Conservation (phyloP, 2,113 vertebrate species). For the Uria lomvia region DNA sequence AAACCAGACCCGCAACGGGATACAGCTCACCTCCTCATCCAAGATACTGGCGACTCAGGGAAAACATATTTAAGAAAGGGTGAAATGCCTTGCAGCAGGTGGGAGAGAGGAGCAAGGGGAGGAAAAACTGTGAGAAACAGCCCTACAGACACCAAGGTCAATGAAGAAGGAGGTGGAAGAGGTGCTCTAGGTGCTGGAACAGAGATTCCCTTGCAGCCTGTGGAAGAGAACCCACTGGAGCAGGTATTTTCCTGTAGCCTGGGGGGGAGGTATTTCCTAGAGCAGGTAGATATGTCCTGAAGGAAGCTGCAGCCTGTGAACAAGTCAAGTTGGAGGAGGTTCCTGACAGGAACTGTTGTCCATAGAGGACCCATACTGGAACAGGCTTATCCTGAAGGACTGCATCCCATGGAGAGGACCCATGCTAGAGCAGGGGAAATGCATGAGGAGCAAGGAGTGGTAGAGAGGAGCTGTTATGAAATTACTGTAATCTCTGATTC, state of each 20-base stretch:
- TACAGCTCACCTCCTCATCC: neutral
- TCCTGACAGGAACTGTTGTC: neutral
- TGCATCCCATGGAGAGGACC: neutral
- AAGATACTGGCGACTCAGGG: neutral
- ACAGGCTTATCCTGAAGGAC: neutral
- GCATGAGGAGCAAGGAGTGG: neutral
- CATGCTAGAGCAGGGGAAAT: neutral
- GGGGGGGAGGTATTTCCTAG: neutral
- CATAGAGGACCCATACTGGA: neutral
- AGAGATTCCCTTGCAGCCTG: neutral
- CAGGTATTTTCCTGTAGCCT: neutral
- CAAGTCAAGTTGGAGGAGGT: neutral
- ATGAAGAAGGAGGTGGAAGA: neutral
- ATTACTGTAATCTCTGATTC: fast-evolving
- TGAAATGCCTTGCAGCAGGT: neutral
- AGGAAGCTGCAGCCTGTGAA: neutral
- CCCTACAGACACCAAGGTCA: neutral
- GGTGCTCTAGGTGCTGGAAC: neutral
- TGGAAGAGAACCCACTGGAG: neutral
- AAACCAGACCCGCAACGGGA: neutral
- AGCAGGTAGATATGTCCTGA: neutral
- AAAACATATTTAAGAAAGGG: neutral
- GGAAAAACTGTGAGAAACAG: neutral
- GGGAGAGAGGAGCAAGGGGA: neutral
- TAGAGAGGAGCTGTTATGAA: neutral